Evolutionary conservation across 2,797 vertebrate genomes (phyloP).

Genomic region (Myoxocephalus aenaeus): DNA sequence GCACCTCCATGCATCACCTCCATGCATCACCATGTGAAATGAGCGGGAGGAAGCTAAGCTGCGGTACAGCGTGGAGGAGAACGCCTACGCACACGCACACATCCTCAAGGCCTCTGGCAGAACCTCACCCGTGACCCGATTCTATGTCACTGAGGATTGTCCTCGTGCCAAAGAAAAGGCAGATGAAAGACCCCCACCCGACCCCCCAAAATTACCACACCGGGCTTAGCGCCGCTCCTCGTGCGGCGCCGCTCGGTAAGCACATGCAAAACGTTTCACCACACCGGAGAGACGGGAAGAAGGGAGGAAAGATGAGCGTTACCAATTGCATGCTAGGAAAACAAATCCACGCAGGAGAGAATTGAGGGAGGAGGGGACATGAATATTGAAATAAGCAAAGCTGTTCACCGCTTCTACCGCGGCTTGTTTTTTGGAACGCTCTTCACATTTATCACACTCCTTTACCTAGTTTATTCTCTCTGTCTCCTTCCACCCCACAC

Average conservation of each 20-base stretch:
- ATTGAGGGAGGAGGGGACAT: constrained; percentile 50
- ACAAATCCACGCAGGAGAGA: constrained; percentile 70
- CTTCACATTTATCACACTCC: constrained; percentile 82
- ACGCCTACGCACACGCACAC: constrained; percentile 59
- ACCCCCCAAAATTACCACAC: constrained; percentile 55
- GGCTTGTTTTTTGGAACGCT: constrained; percentile 77
- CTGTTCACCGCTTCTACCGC: constrained; percentile 62
- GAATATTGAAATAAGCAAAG: constrained; percentile 82
- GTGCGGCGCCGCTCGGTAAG: constrained; percentile 51
- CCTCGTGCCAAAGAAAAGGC: constrained; percentile 45
- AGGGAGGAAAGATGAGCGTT: constrained; percentile 66
- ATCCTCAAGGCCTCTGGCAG: constrained; percentile 59
- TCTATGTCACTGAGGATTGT: constrained; percentile 55
- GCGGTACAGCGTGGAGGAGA: constrained; percentile 59
- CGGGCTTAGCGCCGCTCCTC: constrained; percentile 58
- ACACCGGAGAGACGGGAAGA: constrained; percentile 32
- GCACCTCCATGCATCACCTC: too few species aligned
- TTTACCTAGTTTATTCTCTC: constrained; percentile 81
- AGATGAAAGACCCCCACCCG: constrained; percentile 58
- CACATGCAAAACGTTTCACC: constrained; percentile 74
- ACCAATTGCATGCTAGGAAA: constrained; percentile 75
- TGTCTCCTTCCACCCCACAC: constrained; percentile 36
- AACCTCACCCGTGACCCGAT: constrained; percentile 56
- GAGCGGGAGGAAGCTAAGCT: constrained; percentile 61
- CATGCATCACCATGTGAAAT: not conserved